These are phyloP conservation scores for Lithodes maja DNA, from an alignment of 2,888 invertebrate species.

Conservation along the genomic window DNA sequence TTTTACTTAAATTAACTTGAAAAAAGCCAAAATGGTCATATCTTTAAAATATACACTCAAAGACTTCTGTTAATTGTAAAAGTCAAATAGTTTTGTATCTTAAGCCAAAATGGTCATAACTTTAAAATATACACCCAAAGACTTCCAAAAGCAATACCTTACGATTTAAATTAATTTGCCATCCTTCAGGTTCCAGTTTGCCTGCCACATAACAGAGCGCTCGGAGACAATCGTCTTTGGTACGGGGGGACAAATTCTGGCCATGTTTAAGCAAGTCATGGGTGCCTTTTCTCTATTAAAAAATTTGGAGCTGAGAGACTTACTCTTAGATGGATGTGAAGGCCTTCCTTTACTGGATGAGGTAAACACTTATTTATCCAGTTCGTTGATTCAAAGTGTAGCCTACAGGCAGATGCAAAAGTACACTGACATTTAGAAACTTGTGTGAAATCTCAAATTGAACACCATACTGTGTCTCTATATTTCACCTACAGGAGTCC, in stretches of 20 bases:
- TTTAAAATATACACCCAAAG: neutral
- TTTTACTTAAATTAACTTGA: neutral
- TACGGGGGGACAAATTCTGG: conserved; percentile 83
- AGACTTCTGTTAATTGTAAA: neutral
- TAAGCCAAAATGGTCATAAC: neutral
- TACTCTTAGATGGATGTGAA: conserved; percentile 83
- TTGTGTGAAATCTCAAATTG: neutral
- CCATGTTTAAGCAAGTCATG: conserved; percentile 82
- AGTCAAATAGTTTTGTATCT: neutral
- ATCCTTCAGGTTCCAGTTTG: conserved; percentile 81
- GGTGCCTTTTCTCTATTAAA: conserved; percentile 80
- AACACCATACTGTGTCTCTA: neutral
- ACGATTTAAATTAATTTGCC: neutral
- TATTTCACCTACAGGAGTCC: no score
- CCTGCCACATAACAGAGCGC: conserved; percentile 82
- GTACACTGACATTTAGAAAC: no score
- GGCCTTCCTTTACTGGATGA: conserved; percentile 73
- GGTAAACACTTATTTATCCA: conserved; percentile 68
- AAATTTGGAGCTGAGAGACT: conserved; percentile 82
- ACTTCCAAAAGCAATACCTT: neutral
- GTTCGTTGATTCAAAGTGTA: no score
- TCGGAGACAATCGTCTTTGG: conserved; percentile 82
- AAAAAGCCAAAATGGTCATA: neutral
- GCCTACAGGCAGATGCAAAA: no score
- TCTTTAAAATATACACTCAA: neutral